A percentile compares a stretch with the other conserved stretches of the same genome.
Evolutionary conservation across 2,113 vertebrate genomes (phyloP).

Genomic region (Isurus oxyrinchus): DNA sequence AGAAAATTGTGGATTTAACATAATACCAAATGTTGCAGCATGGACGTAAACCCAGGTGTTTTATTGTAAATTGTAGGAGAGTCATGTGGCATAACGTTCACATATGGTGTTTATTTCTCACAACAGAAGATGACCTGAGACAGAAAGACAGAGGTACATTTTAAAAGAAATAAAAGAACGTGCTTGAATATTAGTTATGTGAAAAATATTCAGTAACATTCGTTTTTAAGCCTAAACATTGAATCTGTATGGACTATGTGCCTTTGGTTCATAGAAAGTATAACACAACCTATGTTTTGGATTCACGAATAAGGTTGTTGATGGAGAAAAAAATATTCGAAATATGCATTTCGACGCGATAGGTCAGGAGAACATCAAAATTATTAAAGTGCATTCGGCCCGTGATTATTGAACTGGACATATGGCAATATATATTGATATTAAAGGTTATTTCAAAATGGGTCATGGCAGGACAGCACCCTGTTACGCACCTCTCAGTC

Average conservation of each 20-base stretch:
- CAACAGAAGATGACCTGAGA: neutral
- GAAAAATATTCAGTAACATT: neutral
- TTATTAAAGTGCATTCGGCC: neutral
- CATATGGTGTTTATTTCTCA: neutral
- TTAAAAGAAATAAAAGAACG: neutral
- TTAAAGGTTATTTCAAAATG: too few species aligned
- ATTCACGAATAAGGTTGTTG: too few species aligned
- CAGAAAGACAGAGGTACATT: neutral
- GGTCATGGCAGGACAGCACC: too few species aligned
- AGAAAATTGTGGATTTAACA: neutral
- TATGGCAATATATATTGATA: too few species aligned
- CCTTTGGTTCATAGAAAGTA: too few species aligned
- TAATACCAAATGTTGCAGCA: neutral
- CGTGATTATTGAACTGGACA: neutral
- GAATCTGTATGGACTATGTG: neutral
- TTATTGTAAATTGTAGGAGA: neutral
- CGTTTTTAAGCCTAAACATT: neutral
- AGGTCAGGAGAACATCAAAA: neutral
- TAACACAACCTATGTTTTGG: too few species aligned
- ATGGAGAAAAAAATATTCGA: too few species aligned
- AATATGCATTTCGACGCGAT: neutral
- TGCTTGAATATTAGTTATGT: neutral
- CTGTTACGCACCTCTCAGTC: too few species aligned
- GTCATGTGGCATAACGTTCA: neutral
- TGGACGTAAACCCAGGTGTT: neutral